These are phyloP conservation scores for Bedellia somnulentella DNA, from an alignment of 2,888 invertebrate species.

Conservation along the genomic window DNA sequence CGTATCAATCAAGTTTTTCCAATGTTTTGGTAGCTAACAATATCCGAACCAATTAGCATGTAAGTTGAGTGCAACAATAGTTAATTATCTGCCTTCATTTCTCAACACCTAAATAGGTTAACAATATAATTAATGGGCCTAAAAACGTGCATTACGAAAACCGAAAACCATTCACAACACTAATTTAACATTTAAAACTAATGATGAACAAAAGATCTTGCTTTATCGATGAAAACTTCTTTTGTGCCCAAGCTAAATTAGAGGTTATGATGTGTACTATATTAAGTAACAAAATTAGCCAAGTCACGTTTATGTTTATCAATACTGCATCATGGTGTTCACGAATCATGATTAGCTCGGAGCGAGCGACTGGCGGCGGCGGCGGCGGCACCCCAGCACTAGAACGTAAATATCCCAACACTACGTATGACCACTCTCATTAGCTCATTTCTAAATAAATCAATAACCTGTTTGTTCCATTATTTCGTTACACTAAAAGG, in stretches of 20 bases:
- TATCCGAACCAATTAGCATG: too few species aligned
- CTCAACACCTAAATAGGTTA: too few species aligned
- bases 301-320: conserved; percentile 45
- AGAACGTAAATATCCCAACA: too few species aligned
- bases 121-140: too few species aligned
- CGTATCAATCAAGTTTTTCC: too few species aligned
- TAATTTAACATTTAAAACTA: conserved; percentile 36
- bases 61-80: too few species aligned
- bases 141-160: conserved; percentile 4
- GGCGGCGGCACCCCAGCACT: conserved; percentile 1
- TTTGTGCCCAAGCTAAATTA: conserved; percentile 26
- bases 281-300: conserved; percentile 38
- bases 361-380: conserved; percentile 8
- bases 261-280: conserved; percentile 28
- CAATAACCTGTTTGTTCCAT: conserved; percentile 4
- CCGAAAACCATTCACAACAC: conserved; percentile 27
- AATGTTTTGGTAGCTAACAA: too few species aligned
- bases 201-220: conserved; percentile 34
- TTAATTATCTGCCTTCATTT: too few species aligned
- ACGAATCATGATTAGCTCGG: conserved; percentile 15
- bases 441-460: conserved; percentile 6
- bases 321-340: conserved; percentile 30
- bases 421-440: conserved; percentile 4
- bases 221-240: conserved; percentile 33
- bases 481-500: conserved; percentile 3